These are phyloP conservation scores for Digitonthophagus gazella DNA, from an alignment of 2,888 invertebrate genomes.

Conservation along the genomic window DNA sequence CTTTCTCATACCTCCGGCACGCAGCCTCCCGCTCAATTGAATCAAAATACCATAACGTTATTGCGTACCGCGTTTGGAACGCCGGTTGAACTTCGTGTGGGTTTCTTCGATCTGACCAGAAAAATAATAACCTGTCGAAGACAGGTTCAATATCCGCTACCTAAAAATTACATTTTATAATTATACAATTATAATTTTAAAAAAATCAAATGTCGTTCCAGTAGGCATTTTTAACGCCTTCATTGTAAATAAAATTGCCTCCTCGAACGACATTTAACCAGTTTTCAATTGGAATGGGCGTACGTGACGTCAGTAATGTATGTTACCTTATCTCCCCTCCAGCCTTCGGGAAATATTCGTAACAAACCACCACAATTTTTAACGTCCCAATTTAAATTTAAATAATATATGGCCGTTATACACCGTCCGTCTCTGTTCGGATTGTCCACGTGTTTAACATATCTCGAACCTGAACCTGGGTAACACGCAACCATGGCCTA, in stretches of 20 bases:
- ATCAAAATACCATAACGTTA: slow-evolving; percentile 92
- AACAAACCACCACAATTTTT: slow-evolving; percentile 82
- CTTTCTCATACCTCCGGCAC: slow-evolving; percentile 55
- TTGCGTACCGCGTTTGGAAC: slow-evolving; percentile 83
- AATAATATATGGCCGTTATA: slow-evolving; percentile 96
- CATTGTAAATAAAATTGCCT: no score
- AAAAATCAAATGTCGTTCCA: no score
- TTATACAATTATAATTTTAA: no score
- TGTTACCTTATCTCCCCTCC: slow-evolving; percentile 64
- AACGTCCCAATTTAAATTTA: slow-evolving; percentile 92
- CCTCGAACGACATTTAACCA: not conserved
- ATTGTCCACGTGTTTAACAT: slow-evolving; percentile 97
- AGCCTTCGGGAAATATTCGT: slow-evolving; percentile 88
- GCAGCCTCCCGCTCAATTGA: slow-evolving; percentile 78
- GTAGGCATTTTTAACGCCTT: no score
- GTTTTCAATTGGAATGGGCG: not conserved
- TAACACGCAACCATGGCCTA: slow-evolving; percentile 99
- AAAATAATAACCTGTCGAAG: slow-evolving; percentile 91
- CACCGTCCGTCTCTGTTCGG: slow-evolving; percentile 95
- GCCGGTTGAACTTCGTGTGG: slow-evolving; percentile 97
- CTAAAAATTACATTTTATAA: slow-evolving; percentile 34
- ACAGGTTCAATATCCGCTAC: slow-evolving; percentile 88
- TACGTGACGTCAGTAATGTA: not conserved
- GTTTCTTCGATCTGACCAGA: slow-evolving; percentile 96
- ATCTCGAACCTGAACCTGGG: slow-evolving; percentile 90